Evolutionary conservation across 2,113 vertebrate species (phyloP).

Genomic region (Dolichallabes microphthalmus): DNA sequence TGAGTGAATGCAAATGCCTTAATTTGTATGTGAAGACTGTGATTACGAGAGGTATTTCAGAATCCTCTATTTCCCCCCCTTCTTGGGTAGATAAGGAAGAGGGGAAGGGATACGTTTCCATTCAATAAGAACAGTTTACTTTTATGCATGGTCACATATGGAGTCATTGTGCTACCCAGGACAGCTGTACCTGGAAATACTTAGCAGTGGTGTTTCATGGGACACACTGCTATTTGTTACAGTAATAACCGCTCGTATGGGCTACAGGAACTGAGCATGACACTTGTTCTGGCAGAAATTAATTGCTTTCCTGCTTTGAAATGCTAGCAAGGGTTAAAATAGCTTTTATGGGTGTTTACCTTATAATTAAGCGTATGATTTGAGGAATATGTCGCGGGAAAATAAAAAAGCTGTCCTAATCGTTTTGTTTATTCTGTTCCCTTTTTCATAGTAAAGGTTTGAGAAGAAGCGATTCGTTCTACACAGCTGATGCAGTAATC

Average conservation of each 20-base stretch:
- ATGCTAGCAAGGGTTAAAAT: conserved; percentile 69
- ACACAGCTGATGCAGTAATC: conserved; percentile 72
- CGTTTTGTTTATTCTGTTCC: neutral
- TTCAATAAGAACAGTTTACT: conserved; percentile 14
- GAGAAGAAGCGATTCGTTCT: neutral
- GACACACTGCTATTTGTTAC: conserved; percentile 53
- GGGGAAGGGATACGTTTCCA: neutral
- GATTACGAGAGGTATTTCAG: conserved; percentile 23
- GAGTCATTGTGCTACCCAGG: neutral
- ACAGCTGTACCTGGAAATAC: conserved; percentile 44
- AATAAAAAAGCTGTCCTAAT: neutral
- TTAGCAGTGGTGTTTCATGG: conserved; percentile 66
- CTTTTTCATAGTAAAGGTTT: neutral
- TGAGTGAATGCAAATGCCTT: conserved; percentile 30
- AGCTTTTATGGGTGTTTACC: conserved; percentile 62
- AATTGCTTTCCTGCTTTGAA: conserved; percentile 61
- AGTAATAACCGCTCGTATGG: conserved; percentile 66
- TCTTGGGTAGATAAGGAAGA: neutral
- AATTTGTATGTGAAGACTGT: conserved; percentile 33
- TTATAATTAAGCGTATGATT: conserved; percentile 41
- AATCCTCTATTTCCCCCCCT: neutral
- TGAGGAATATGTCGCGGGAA: neutral
- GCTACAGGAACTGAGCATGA: conserved; percentile 56
- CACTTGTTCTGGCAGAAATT: conserved; percentile 69
- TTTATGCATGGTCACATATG: conserved; percentile 25